Conservation (phyloP, 2,113 vertebrate genomes). For the Hemibagrus wyckioides region DNA sequence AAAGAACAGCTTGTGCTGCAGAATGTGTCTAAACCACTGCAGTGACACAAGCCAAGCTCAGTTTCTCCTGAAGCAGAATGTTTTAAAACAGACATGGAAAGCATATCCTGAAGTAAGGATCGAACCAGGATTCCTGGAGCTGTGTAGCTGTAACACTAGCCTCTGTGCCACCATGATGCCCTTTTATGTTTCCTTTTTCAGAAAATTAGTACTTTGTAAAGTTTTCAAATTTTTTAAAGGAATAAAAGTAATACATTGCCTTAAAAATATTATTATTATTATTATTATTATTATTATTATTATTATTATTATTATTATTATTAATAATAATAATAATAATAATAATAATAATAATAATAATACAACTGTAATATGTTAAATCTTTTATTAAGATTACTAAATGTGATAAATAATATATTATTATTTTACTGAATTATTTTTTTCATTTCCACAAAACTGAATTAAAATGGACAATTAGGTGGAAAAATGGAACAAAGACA, state of each 20-base stretch:
- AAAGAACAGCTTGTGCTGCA: not conserved
- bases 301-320: too few relatives aligned
- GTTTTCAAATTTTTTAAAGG: not conserved
- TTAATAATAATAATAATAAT: not conserved
- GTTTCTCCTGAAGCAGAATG: not conserved
- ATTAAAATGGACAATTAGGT: not conserved
- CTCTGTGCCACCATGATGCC: too few relatives aligned
- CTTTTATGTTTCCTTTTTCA: too few relatives aligned
- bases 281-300: too few relatives aligned
- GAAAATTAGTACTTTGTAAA: too few relatives aligned
- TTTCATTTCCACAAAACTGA: not conserved
- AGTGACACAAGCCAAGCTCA: not conserved
- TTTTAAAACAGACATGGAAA: not conserved
- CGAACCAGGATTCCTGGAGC: too few relatives aligned
- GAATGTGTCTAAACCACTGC: not conserved
- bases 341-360: not conserved
- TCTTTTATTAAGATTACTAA: not conserved
- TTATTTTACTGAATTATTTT: not conserved
- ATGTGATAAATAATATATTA: not conserved
- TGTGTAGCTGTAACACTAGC: too few relatives aligned
- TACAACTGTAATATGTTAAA: not conserved
- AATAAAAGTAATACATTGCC: not conserved
- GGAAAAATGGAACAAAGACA: not conserved
- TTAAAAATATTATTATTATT: too few relatives aligned
- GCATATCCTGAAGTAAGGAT: not conserved